Percentiles rank a stretch among this genome's conserved stretches.
Conservation (phyloP, 1,140 invertebrate species). For the Drosophila tsacasi region DNA sequence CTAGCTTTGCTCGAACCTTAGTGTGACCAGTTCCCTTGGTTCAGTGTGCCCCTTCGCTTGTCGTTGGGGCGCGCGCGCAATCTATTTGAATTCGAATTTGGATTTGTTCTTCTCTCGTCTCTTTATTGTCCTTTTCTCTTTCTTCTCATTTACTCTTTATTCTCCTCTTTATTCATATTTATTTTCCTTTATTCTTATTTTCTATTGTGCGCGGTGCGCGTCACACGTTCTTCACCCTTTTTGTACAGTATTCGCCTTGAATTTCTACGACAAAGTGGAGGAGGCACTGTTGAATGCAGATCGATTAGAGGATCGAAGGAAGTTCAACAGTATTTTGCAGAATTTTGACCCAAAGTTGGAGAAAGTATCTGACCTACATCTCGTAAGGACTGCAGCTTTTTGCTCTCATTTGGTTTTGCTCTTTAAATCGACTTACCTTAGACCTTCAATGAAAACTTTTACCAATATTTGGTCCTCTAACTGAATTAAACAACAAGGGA, state of each 20-base stretch:
- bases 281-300: slow-evolving; percentile 85
- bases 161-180: too few species aligned
- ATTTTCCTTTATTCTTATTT: too few species aligned
- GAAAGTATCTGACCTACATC: slow-evolving; percentile 88
- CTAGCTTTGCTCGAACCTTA: too few species aligned
- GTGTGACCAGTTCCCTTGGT: too few species aligned
- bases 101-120: too few species aligned
- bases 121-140: too few species aligned
- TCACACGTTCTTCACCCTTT: background rate
- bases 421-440: too few species aligned
- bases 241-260: slow-evolving; percentile 87
- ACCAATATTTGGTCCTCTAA: background rate
- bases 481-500: background rate
- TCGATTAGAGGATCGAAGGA: slow-evolving; percentile 85
- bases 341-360: slow-evolving; percentile 87
- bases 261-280: slow-evolving; percentile 87
- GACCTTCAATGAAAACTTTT: background rate
- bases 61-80: too few species aligned
- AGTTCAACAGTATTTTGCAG: slow-evolving; percentile 88
- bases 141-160: too few species aligned
- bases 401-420: slow-evolving; percentile 37
- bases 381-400: slow-evolving; percentile 27
- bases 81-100: too few species aligned
- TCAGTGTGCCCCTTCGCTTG: too few species aligned
- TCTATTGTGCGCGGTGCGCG: too few species aligned